Percentiles rank a stretch among this genome's conserved stretches.
Evolutionary conservation across 2,113 vertebrate genomes (phyloP).

Genomic region (Acanthisitta chloris): DNA sequence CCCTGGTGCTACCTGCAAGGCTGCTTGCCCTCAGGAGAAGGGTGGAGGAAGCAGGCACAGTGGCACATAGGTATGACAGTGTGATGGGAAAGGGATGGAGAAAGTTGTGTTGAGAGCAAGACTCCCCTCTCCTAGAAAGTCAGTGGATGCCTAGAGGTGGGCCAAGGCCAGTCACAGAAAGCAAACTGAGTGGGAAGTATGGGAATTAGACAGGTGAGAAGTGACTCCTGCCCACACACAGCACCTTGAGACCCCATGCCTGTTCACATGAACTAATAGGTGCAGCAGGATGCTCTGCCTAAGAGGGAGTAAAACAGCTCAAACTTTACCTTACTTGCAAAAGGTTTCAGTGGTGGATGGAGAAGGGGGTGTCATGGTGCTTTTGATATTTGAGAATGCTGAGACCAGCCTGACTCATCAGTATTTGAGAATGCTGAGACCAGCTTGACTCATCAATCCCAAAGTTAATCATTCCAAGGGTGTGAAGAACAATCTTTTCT

Average conservation of each 20-base stretch:
- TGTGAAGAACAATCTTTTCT: neutral
- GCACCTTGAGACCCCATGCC: accelerated
- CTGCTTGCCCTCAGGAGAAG: neutral
- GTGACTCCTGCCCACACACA: neutral
- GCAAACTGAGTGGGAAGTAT: neutral
- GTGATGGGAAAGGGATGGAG: neutral
- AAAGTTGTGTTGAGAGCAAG: neutral
- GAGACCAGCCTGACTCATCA: neutral
- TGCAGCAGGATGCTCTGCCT: neutral
- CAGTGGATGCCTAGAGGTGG: neutral
- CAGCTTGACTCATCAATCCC: neutral
- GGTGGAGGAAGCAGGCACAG: neutral
- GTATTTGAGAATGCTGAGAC: neutral
- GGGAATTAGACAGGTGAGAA: neutral
- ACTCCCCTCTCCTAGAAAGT: neutral
- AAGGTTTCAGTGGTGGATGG: neutral
- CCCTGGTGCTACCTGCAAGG: neutral
- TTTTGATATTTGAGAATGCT: neutral
- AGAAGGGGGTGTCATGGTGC: neutral
- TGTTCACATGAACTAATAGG: accelerated
- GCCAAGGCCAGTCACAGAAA: neutral
- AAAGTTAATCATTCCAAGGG: neutral
- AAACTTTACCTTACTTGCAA: neutral
- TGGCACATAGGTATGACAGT: neutral
- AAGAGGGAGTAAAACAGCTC: neutral